phyloP scores from a whole-genome alignment of 2,113 vertebrate genomes.

The Megaceryle torquata region DNA sequence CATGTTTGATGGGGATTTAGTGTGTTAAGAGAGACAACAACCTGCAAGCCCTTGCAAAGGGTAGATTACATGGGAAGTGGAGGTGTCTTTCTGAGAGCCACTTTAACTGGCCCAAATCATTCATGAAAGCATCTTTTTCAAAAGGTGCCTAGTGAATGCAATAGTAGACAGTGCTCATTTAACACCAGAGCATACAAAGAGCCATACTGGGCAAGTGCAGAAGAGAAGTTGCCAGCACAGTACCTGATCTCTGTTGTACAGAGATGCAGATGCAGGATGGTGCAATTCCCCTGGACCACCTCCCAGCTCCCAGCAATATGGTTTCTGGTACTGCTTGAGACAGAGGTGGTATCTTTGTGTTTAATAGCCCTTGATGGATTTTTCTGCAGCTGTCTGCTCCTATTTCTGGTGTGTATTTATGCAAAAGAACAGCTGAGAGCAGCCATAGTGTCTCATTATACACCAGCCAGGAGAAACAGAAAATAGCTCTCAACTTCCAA shows the following conservation, averaged over 20 bases:
- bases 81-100: background rate
- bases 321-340: background rate
- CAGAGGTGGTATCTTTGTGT: constrained; percentile 13
- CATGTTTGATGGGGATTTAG: background rate
- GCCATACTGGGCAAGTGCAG: background rate
- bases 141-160: background rate
- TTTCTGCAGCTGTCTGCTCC: constrained; percentile 34
- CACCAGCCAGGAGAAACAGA: background rate
- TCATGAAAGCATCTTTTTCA: background rate
- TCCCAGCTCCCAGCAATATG: background rate
- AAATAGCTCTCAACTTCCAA: background rate
- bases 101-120: background rate
- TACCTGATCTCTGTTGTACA: accelerated
- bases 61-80: background rate
- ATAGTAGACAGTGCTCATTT: background rate
- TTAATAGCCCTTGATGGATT: constrained; percentile 34
- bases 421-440: background rate
- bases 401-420: constrained; percentile 47
- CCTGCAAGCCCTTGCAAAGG: background rate
- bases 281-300: background rate
- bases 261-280: background rate
- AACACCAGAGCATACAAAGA: background rate
- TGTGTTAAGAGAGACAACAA: background rate
- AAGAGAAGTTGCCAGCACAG: background rate
- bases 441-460: background rate